A percentile compares a stretch with the other conserved stretches of the same genome.
Conservation (phyloP, 2,797 vertebrate species). For the Urosaurus nigricauda region DNA sequence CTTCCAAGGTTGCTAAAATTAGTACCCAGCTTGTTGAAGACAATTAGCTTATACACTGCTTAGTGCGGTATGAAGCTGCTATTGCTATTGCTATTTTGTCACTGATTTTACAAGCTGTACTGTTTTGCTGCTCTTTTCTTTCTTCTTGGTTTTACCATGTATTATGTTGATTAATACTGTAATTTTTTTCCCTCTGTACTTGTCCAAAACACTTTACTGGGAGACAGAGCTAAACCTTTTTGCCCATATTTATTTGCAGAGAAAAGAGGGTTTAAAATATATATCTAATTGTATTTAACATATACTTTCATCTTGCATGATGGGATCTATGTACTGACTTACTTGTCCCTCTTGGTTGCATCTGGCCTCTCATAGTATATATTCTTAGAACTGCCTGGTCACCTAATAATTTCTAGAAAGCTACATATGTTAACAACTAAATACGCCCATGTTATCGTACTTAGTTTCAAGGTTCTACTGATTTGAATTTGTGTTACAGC, state of each 20-base stretch:
- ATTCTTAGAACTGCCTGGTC: background rate
- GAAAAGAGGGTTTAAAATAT: background rate
- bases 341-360: background rate
- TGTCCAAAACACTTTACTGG: slow-evolving; percentile 30
- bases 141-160: no score
- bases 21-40: no score
- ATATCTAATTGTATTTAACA: background rate
- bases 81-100: no score
- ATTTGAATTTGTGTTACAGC: slow-evolving; percentile 43
- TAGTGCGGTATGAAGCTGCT: no score
- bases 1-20: no score
- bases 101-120: no score
- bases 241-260: slow-evolving; percentile 35
- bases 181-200: background rate
- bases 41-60: no score
- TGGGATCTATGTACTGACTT: background rate
- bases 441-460: slow-evolving; percentile 21
- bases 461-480: slow-evolving; percentile 45
- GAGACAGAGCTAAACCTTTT: slow-evolving; percentile 28
- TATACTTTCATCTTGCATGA: background rate
- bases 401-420: slow-evolving; percentile 31
- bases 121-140: no score
- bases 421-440: slow-evolving; percentile 24
- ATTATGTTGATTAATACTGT: background rate
- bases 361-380: background rate